Base-by-base conservation (phyloP, 1,140 invertebrate genomes). In the Bilobella aurantiaca region DNA sequence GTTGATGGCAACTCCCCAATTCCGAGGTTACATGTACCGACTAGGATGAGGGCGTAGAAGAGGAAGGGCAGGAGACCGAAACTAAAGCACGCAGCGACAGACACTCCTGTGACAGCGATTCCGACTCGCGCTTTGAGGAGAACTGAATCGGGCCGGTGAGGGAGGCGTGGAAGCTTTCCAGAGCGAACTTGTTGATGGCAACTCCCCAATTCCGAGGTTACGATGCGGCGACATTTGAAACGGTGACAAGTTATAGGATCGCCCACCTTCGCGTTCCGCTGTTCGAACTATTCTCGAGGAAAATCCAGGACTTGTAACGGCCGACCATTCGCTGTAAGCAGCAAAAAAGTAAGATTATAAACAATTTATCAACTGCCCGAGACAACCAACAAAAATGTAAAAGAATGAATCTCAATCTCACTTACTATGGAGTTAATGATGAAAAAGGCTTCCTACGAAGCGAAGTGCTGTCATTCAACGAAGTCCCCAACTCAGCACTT, bases 281-380 rank as follows among this genome's bases (percentile, higher is more conserved):
- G 59, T 49, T 57, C 63, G 63, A 3, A 69, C 66, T 1, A 69
- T 21, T 21, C 71, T 1, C 14, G 29, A 58, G 8, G 68, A 62
- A 34, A 73, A 70, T 62, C 71, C 71, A 27, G 71, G 71, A 53
- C 71, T 73, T 14, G 68, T 73, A 31, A 73, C 66, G 25, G 27
- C 58, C 29, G 71, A 73, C 68, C 65, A 70, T 32, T 64, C 66
- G 2, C 71, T 73, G 32, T 46, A 37, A 5, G 18, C 34, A 18
- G 18, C 34, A 42, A 18, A 42, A 8, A 42, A 8, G 34, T 42
- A n/a, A 12, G 34, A 42, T 42, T 42, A 42, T 18, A 12, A 42
- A 12, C 8, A 12, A 12, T 8, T 12, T 18, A 42, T 42, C 18
- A 18, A 42, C 34, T 42, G 18, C 8, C 34, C 18, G 18, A 42